A percentile compares a stretch with the other conserved stretches of the same genome.
phyloP scores from a whole-genome alignment of 2,888 invertebrate species.

The Ecliptopera silaceata region DNA sequence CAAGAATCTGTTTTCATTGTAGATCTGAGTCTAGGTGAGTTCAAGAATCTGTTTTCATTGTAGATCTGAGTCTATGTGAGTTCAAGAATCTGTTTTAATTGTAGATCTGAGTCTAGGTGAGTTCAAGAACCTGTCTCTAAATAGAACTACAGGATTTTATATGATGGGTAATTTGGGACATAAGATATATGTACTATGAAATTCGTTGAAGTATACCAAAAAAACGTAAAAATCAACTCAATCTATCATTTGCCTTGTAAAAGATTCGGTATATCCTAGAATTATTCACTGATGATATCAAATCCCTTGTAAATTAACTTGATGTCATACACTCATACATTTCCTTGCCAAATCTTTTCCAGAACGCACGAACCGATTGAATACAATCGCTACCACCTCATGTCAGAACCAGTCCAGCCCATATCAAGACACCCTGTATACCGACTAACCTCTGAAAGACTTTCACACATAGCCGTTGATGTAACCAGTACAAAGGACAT shows the following conservation, averaged over 20 bases:
- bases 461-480: conserved; percentile 92
- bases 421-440: conserved; percentile 87
- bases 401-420: conserved; percentile 93
- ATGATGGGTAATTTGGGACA: too few species aligned
- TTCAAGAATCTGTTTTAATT: not conserved
- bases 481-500: conserved; percentile 88
- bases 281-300: too few species aligned
- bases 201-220: too few species aligned
- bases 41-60: conserved; percentile 85
- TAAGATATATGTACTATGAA: too few species aligned
- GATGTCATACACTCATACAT: too few species aligned
- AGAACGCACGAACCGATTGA: conserved; percentile 82
- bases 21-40: conserved; percentile 56
- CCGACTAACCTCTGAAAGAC: conserved; percentile 86
- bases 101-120: not conserved
- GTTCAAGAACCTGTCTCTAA: not conserved
- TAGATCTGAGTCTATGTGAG: conserved; percentile 57
- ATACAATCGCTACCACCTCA: conserved; percentile 91
- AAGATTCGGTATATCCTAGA: too few species aligned
- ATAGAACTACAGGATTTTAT: not conserved
- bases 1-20: conserved; percentile 85
- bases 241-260: too few species aligned
- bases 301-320: too few species aligned
- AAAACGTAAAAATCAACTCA: too few species aligned
- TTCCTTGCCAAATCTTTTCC: conserved; percentile 20